These are phyloP conservation scores for Anagrus nilaparvatae DNA, from an alignment of 1,140 invertebrate species.

Conservation along the genomic window DNA sequence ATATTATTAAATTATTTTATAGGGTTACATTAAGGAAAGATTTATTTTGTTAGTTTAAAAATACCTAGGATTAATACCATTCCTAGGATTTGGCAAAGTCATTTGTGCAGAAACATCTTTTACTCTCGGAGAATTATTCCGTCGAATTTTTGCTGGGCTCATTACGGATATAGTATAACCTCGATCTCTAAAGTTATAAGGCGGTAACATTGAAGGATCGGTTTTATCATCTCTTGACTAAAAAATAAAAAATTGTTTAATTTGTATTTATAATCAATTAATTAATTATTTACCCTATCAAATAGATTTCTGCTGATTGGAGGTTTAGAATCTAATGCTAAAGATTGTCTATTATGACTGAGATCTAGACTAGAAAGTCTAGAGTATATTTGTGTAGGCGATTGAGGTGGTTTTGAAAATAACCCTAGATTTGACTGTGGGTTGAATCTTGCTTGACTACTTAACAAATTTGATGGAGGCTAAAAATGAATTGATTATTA, in stretches of 20 bases:
- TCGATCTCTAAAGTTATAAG: slow-evolving; percentile 56
- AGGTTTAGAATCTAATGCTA: slow-evolving; percentile 34
- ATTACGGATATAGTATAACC: slow-evolving; percentile 80
- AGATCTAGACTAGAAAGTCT: slow-evolving; percentile 32
- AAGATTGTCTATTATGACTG: slow-evolving; percentile 26
- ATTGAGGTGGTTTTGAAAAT: slow-evolving; percentile 41
- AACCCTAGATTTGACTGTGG: slow-evolving; percentile 25
- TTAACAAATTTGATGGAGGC: slow-evolving; percentile 30
- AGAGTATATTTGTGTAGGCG: slow-evolving; percentile 41
- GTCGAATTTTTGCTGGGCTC: slow-evolving; percentile 51
- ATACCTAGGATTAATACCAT: slow-evolving; percentile 56
- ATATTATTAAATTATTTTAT: too few species aligned
- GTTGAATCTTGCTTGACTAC: slow-evolving; percentile 29
- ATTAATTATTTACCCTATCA: slow-evolving; percentile 28
- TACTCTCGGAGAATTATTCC: slow-evolving; percentile 36
- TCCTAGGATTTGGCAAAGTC: slow-evolving; percentile 27
- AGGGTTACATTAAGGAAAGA: too few species aligned
- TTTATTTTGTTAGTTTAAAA: neutral
- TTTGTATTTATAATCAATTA: slow-evolving; percentile 4
- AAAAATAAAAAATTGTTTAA: neutral
- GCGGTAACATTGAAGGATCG: slow-evolving; percentile 41
- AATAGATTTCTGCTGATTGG: slow-evolving; percentile 34
- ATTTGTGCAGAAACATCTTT: slow-evolving; percentile 40
- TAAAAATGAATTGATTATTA: slow-evolving; percentile 14
- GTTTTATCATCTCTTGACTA: slow-evolving; percentile 32